Base-by-base conservation (phyloP, 2,113 vertebrate genomes). In the Phrynosoma blainvillii region DNA sequence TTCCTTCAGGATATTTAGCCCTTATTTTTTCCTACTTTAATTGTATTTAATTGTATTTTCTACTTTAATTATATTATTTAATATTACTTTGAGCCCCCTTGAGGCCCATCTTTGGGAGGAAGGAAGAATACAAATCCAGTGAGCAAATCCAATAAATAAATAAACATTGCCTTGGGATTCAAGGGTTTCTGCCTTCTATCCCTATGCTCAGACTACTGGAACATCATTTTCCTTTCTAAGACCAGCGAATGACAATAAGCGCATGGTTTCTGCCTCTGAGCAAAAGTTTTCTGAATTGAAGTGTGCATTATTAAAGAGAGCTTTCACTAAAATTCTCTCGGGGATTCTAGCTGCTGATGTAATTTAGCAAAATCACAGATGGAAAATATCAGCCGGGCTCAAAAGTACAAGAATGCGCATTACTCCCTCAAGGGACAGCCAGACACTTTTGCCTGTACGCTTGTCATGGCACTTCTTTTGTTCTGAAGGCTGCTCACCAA, bases 221-320 rank as follows among this genome's bases (percentile, higher is more conserved):
- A 87, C 83, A 84, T 84, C 62, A 70, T 76, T 56, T 79, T 87
- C 66, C 40, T 89, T 92, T 94, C 73, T 62, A 73, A 25, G 65
- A 2, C 18, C 27, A 85, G 30, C 7, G 86, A 89, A 82, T 87
- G 74, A 84, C 88, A 93, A 3, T 5, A 87, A 65, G 81, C 87
- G 88, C 1, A 2, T 52, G 66, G 54, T 7, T 75, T 92, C 94
- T 92, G 90, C 93, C 93, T 91, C 84, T 89, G 76, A 86, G 86
- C 70, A 85, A 88, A 94, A 90, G 88, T 68, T 88, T 87, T 71
- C 82, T 93, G 88, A 95, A 96, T 89, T 94, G 93, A 95, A 93
- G 74, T 90, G 73, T 96, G 88, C 92, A 93, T 96, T 96, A 95
- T 96, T 96, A 95, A 96, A 86, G 56, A 96, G 76, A 77, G n/a